Conservation (phyloP, 2,888 invertebrate genomes). For the Rotaria magnacalcarata region DNA sequence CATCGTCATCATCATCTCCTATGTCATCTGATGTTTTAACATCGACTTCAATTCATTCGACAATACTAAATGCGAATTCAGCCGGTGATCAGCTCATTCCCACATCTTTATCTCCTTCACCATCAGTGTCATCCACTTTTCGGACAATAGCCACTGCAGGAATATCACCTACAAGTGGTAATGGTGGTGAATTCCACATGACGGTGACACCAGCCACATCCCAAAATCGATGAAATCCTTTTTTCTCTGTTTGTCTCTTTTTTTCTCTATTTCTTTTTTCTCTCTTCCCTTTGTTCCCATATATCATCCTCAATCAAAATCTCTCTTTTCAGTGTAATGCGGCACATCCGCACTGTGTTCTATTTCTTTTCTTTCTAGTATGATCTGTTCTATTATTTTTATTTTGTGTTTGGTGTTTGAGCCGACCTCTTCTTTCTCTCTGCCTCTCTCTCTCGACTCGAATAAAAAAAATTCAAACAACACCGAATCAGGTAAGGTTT, state of each 20-base stretch:
- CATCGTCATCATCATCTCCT: neutral
- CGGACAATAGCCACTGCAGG: neutral
- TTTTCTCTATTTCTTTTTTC: neutral
- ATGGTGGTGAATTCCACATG: slow-evolving; percentile 9
- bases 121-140: neutral
- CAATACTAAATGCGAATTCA: slow-evolving; percentile 16
- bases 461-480: slow-evolving; percentile 18
- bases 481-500: slow-evolving; percentile 13
- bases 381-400: neutral
- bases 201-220: slow-evolving; percentile 27
- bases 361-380: slow-evolving; percentile 13
- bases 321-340: slow-evolving; percentile 16
- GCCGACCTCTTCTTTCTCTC: neutral
- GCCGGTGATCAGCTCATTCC: slow-evolving; percentile 31
- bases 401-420: slow-evolving; percentile 13
- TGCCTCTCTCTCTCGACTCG: neutral
- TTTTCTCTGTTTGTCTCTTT: neutral
- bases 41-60: slow-evolving; percentile 1
- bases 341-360: neutral
- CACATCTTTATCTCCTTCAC: neutral
- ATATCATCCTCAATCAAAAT: slow-evolving; percentile 9
- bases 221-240: neutral
- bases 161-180: neutral
- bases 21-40: neutral
- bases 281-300: neutral